Conservation (phyloP, 2,797 vertebrate genomes). For the Lepilemur septentrionalis region DNA sequence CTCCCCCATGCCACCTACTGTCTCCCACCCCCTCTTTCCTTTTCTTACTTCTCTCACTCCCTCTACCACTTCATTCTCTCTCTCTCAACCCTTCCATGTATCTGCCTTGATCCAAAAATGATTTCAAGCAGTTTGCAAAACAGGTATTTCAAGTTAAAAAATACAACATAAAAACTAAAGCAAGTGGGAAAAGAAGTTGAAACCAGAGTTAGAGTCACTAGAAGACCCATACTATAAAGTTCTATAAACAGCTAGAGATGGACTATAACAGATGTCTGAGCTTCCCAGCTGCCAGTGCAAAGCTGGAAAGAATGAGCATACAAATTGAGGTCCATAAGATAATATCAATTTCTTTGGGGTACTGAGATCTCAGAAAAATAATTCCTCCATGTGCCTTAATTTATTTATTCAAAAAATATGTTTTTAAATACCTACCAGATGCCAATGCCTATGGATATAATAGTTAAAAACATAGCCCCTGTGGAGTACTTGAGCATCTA, state of each 20-base stretch:
- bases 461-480: background rate
- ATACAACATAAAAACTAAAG: slow-evolving; percentile 25
- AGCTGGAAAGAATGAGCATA: background rate
- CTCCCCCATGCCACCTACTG: background rate
- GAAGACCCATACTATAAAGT: background rate
- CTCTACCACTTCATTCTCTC: background rate
- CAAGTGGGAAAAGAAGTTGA: background rate
- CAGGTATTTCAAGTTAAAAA: background rate
- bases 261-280: background rate
- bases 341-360: background rate
- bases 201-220: background rate
- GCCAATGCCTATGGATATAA: background rate
- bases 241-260: background rate
- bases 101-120: background rate
- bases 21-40: too few relatives aligned
- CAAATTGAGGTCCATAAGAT: background rate
- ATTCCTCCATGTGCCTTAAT: background rate
- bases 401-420: slow-evolving; percentile 9
- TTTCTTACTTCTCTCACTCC: too few relatives aligned
- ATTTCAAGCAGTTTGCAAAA: slow-evolving; percentile 13
- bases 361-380: background rate
- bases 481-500: background rate
- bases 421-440: slow-evolving; percentile 9
- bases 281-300: background rate
- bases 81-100: background rate